Percentiles rank a stretch among this genome's conserved stretches.
Conservation (phyloP, 2,797 vertebrate species). For the Sebastiscus tertius region DNA sequence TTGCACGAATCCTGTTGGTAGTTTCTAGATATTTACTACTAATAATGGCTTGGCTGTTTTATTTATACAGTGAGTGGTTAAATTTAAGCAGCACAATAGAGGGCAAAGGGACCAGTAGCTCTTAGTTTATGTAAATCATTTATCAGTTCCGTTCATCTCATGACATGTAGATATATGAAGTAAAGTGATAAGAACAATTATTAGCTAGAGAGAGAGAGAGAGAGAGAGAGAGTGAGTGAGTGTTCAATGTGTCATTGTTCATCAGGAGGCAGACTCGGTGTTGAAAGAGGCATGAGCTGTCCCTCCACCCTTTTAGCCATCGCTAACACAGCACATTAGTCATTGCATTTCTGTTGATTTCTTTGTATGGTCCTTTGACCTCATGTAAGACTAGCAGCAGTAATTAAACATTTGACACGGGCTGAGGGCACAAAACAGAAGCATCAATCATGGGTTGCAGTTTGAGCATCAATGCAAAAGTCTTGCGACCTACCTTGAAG, state of each 20-base stretch:
- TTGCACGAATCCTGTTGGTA: not conserved
- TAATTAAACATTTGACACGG: not conserved
- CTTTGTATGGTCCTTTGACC: not conserved
- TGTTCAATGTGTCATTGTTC: slow-evolving; percentile 35
- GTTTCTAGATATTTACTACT: not conserved
- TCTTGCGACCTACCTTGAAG: not conserved
- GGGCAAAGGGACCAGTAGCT: not conserved
- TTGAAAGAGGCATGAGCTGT: slow-evolving; percentile 63
- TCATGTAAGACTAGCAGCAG: not conserved
- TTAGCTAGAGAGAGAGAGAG: not conserved
- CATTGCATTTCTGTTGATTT: slow-evolving; percentile 26
- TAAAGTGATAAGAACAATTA: not conserved
- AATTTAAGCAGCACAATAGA: not conserved
- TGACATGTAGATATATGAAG: not conserved
- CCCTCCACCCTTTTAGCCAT: slow-evolving; percentile 36
- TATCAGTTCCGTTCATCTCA: not conserved
- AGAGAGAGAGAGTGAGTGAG: not conserved
- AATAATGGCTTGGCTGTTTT: not conserved
- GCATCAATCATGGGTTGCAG: not conserved
- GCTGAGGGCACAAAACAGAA: not conserved
- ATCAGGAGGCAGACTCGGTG: slow-evolving; percentile 19
- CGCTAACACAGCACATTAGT: slow-evolving; percentile 43
- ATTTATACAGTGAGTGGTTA: not conserved
- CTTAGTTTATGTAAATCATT: not conserved
- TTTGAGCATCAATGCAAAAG: not conserved